Percentiles rank a stretch among this genome's conserved stretches.
Evolutionary conservation across 2,113 vertebrate species (phyloP).

Genomic region (Ascaphus truei): DNA sequence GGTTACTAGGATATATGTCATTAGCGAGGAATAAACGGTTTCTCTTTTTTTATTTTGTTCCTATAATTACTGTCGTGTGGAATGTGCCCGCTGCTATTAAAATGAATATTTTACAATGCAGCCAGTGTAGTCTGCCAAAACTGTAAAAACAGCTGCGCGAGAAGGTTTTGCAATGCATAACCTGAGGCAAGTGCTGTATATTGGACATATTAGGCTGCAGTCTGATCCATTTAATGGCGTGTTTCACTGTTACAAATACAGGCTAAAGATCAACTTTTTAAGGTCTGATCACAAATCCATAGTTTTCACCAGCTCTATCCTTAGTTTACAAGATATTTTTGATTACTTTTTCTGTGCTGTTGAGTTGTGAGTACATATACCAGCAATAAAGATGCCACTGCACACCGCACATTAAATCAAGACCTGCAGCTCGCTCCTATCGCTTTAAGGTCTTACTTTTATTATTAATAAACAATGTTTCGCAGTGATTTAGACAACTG

Average conservation of each 20-base stretch:
- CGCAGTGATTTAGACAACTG: too few species aligned
- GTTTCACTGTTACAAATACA: not conserved
- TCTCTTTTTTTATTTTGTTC: not conserved
- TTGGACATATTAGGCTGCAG: not conserved
- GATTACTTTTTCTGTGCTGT: too few species aligned
- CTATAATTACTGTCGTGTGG: conserved; percentile 13
- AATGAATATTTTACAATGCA: conserved; percentile 30
- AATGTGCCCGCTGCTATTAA: conserved; percentile 9
- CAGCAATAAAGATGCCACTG: too few species aligned
- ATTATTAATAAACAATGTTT: too few species aligned
- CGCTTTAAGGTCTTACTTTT: too few species aligned
- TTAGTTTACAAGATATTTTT: too few species aligned
- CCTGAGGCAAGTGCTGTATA: not conserved
- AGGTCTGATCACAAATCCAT: not conserved
- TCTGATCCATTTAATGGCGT: not conserved
- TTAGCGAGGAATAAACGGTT: conserved; percentile 16
- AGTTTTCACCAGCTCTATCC: too few species aligned
- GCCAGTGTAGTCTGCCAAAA: conserved; percentile 14
- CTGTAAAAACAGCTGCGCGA: conserved; percentile 25
- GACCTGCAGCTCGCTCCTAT: too few species aligned
- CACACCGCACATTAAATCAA: too few species aligned
- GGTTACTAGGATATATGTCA: not conserved
- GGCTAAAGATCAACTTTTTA: not conserved
- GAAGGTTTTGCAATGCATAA: not conserved
- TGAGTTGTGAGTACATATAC: too few species aligned